Base-by-base conservation (phyloP, 2,797 vertebrate species). In the Argyrosomus regius region DNA sequence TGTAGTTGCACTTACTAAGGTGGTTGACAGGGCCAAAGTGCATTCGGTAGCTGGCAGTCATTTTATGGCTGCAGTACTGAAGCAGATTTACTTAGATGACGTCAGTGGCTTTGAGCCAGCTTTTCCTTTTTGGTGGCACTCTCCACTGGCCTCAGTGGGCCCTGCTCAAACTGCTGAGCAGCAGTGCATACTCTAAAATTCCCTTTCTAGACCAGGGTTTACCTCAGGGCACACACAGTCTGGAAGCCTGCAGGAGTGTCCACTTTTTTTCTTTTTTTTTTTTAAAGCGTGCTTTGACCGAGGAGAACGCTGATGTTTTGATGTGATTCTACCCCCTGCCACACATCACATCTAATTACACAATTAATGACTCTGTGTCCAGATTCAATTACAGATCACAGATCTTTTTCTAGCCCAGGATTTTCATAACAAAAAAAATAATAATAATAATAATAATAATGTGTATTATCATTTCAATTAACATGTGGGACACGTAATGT, bases 31-130 rank as follows among this genome's bases (percentile, higher is more conserved):
- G 96, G 96, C 95, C 96, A 96, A 97, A 97, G 97, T 96, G 96
- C 96, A 93, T 94, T 96, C 92, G 53, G 83, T 95, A 94, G 92
- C 95, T 92, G 91, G 93, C 94, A 95, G 94, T 95, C 94, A 93
- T 95, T 97, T 96, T 96, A 96, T 96, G 95, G 95, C 95, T 92
- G 89, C 92, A 93, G 94, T 95, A 92, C 95, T 96, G 94, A 95
- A 95, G 93, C 96, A 96, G 96, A 97, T 97, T 97, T 97, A 96
- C 96, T 96, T 95, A 95, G 94, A 95, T 97, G 97, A 98, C 96
- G 96, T 97, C 96, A 97, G 96, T 96, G 96, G 96, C 96, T 96
- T 93, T 92, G 88, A 94, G 96, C 96, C 96, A 97, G 96, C 93
- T 95, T 97, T 95, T 95, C 95, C 95, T 96, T 93, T 95, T 94